These are phyloP conservation scores for Drosophila nebulosa DNA, from an alignment of 1,140 invertebrate species.

Conservation along the genomic window DNA sequence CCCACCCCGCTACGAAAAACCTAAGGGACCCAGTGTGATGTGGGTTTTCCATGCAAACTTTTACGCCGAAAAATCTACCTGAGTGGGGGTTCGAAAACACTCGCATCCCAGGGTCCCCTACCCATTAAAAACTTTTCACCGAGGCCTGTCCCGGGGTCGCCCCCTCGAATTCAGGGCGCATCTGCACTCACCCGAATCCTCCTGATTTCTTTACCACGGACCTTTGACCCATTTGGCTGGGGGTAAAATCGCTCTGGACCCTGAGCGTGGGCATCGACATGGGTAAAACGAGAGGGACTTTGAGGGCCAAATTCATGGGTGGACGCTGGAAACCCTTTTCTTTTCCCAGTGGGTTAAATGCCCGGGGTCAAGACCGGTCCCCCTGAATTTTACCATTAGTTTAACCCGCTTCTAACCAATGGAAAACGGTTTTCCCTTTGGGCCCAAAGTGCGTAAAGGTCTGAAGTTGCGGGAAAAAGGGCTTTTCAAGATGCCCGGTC, in stretches of 20 bases:
- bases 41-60: slow-evolving; percentile 52
- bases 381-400: slow-evolving; percentile 64
- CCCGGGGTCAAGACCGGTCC: slow-evolving; percentile 30
- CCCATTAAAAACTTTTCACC: slow-evolving; percentile 63
- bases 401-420: slow-evolving; percentile 64
- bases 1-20: slow-evolving; percentile 58
- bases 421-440: slow-evolving; percentile 65
- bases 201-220: slow-evolving; percentile 40
- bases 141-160: slow-evolving; percentile 67
- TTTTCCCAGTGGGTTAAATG: slow-evolving; percentile 62
- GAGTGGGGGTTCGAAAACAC: slow-evolving; percentile 44
- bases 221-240: slow-evolving; percentile 60
- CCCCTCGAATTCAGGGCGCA: slow-evolving; percentile 64
- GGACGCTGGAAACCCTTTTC: slow-evolving; percentile 65
- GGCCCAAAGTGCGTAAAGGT: slow-evolving; percentile 61
- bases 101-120: slow-evolving; percentile 48
- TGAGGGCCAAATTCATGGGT: slow-evolving; percentile 71
- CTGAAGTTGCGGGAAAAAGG: slow-evolving; percentile 49
- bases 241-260: slow-evolving; percentile 35
- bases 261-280: slow-evolving; percentile 16
- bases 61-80: slow-evolving; percentile 63
- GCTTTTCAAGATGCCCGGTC: slow-evolving; percentile 52
- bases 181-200: slow-evolving; percentile 33
- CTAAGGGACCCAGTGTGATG: slow-evolving; percentile 58
- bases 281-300: slow-evolving; percentile 67